phyloP scores from a whole-genome alignment of 2,797 vertebrate species.

The Anas georgica region DNA sequence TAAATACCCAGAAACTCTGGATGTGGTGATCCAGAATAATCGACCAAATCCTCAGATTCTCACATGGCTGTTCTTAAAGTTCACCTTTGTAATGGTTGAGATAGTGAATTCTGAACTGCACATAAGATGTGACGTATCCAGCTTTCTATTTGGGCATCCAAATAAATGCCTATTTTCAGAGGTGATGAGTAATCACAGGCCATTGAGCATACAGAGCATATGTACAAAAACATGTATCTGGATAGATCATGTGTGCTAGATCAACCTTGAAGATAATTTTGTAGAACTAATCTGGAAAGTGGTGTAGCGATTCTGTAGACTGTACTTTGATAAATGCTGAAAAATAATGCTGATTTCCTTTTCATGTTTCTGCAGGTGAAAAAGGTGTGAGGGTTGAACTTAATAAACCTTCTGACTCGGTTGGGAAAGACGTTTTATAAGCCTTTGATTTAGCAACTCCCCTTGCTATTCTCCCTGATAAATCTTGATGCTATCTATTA shows the following conservation, averaged over 20 bases:
- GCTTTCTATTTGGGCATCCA: background rate
- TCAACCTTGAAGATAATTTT: background rate
- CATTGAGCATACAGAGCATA: background rate
- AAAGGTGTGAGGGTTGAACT: conserved; percentile 94
- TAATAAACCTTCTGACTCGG: conserved; percentile 87
- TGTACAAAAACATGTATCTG: background rate
- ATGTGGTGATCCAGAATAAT: background rate
- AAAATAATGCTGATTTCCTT: background rate
- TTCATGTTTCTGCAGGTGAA: conserved; percentile 81
- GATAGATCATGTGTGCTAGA: background rate
- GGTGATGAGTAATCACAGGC: background rate
- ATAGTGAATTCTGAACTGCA: background rate
- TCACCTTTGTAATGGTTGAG: background rate
- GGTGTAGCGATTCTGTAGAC: background rate
- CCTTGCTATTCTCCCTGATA: conserved; percentile 55
- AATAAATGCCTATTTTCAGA: background rate
- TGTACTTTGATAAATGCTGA: background rate
- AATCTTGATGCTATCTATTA: conserved; percentile 74
- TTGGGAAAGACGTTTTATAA: conserved; percentile 82
- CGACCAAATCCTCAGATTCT: background rate
- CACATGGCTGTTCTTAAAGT: background rate
- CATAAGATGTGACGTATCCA: background rate
- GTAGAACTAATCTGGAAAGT: background rate
- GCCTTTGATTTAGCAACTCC: conserved; percentile 69
- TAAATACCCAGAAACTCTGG: background rate